Percentiles rank a stretch among this genome's conserved stretches.
Evolutionary conservation across 2,113 vertebrate genomes (phyloP).

Genomic region (Phylloscopus whistleri): DNA sequence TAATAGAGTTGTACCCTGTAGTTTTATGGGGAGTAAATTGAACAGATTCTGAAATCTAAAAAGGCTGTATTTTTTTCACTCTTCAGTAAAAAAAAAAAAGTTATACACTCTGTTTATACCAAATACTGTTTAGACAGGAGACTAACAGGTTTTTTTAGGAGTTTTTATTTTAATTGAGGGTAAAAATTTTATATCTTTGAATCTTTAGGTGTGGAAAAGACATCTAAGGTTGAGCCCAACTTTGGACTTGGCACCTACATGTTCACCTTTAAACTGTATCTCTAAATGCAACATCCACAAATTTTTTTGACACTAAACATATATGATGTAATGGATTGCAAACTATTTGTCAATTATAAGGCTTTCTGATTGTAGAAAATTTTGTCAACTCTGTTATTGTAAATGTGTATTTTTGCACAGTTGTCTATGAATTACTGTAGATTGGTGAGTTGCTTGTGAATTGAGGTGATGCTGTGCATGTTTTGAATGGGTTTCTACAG

Average conservation of each 20-base stretch:
- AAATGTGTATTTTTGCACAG: neutral
- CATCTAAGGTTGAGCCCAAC: neutral
- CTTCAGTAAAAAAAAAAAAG: neutral
- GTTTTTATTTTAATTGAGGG: neutral
- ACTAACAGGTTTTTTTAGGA: neutral
- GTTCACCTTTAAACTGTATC: neutral
- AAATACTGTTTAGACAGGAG: neutral
- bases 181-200: neutral
- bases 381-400: neutral
- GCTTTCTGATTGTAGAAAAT: neutral
- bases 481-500: neutral
- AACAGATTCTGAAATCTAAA: neutral
- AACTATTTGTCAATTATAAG: neutral
- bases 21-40: neutral
- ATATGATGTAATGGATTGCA: neutral
- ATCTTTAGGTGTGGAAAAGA: neutral
- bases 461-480: neutral
- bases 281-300: neutral
- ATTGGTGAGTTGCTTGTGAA: neutral
- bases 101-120: neutral
- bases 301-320: neutral
- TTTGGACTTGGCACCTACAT: neutral
- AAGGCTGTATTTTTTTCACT: neutral
- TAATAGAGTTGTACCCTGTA: neutral
- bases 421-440: neutral